Base-by-base conservation (phyloP, 2,797 vertebrate species). In the Pelodytes ibericus region DNA sequence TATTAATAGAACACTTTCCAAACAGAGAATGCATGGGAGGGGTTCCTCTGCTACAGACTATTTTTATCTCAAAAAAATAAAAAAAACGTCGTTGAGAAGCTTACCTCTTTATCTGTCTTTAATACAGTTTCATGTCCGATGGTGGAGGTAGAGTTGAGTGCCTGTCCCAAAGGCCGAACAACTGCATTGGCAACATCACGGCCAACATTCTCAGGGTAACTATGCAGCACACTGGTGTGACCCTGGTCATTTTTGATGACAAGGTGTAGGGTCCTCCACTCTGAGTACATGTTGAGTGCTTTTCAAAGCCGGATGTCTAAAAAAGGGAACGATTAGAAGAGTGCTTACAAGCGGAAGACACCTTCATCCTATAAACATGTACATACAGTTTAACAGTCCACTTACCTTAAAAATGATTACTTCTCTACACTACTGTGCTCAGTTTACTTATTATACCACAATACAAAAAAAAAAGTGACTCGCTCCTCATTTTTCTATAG, bases 81-180 rank as follows among this genome's bases (percentile, higher is more conserved):
- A 24, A 20, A n/a, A 4, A 33, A 24, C 30, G 20, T 3, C 4
- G 39, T 15, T 8, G 20, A 5, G 20, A 39, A 15, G 89, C 93
- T 95, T 85, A 96, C 96, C 93, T 98, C 95, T 87, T 96, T 98
- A 86, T 98, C 96, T 2, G 95, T 97, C 89, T 95, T 97, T 53
- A 98, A 89, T 80, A 96, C 93, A 89, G 95, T 95, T 83, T 98
- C 96, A 60, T 80, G 88, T 71, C 88, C 90, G 80, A 83, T 80
- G 0, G 87, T 89, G 66, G 94, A 91, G 1, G 95, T 89, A 1
- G 93, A 86, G 84, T 93, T 94, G 59, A 96, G 92, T 22, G 93
- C 93, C 41, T 94, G 94, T 41, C 96, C 95, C 62, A 98, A 90
- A 10, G 96, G 96, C 80, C 94, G 96, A 73, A 98, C 95, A 85